Base-by-base conservation (phyloP, 2,113 vertebrate genomes). In the Lophochroa leadbeateri region DNA sequence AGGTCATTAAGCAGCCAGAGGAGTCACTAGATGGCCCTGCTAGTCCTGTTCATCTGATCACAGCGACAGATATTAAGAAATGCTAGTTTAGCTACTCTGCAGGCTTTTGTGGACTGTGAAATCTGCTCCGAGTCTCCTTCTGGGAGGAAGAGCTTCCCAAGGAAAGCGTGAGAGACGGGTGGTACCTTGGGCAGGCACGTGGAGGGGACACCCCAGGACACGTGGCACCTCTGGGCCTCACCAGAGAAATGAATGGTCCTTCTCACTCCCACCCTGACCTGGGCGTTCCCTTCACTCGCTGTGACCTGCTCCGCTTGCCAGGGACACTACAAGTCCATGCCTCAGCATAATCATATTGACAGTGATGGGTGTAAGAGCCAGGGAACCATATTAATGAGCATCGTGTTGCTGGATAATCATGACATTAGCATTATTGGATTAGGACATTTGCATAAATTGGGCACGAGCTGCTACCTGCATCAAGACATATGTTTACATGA, bases 11-110 rank as follows among this genome's bases (percentile, higher is more conserved):
- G 53, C 92, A 95, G 94, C 84, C 81, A 57, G 86, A 96, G 61
- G 83, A 95, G 91, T 97, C 95, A 97, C 95, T 96, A 96, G 94
- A 96, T 96, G 95, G 94, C 94, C 96, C 96, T 96, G 96, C 95
- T 95, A 87, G 94, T 41, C 94, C 94, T 95, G 70, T 55, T 89
- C 93, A 95, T 97, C 67, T 44, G 94, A 96, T 94, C 83, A 16
- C 92, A 91, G 90, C 28, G 0, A 53, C 3, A 43, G 88, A 17
- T 33, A 16, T 13, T 8, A 28, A 27, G 83, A 43, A 67, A 71
- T 0, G 47, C 80, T 70, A 4, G 3, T 52, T 17, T n/a, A 90
- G 67, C 75, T 91, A 17, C 80, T 46, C 50, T 6, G 53, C 68
- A 88, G 55, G 72, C 41, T 87, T 67, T 17, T 14, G 60, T n/a